Evolutionary conservation across 2,797 vertebrate genomes (phyloP), one percentile per base, ranked within the genome.

Genomic region (Typhlichthys eigenmanni): DNA sequence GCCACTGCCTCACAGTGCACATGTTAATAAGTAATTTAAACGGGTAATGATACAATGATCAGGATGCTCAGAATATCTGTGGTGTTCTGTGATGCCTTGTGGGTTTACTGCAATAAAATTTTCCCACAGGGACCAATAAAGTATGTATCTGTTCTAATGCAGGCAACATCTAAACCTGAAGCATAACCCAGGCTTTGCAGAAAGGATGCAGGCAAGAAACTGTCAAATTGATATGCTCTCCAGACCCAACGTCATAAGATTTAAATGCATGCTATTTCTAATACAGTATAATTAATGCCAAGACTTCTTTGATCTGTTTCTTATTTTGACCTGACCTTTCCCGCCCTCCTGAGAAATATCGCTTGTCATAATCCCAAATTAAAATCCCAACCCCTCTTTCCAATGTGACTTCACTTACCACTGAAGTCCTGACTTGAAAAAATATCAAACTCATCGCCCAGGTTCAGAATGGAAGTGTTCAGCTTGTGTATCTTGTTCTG

Each of bases 381-480:
- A 45, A 69, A 55, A 77, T 80, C 74, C 74, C 62, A 65, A 67
- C 60, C n/a, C 60, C 69, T 62, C 8, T 1, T 1, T 58, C 50
- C 54, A 52, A 66, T 7, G 2, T 3, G 11, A 84, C 85, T 24
- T 24, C 24, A 24, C 24, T 87, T 69, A 89, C 89, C 89, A 55
- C 1, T 82, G 74, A 92, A 91, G 81, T 96, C 92, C 62, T 79
- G 82, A 43, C 82, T 54, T 1, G 72, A 80, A 71, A 96, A 92
- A 61, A 76, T 81, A 19, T 91, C 84, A 83, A 97, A 90, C 66
- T 90, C 87, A 1, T 86, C 79, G 19, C 83, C 83, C 71, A 96
- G 79, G 7, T 92, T 82, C 59, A 91, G 62, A 67, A 98, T 69
- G 1, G 95, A 95, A 24, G 89, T 86, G 82, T 98, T 97, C 59